These are phyloP conservation scores for Drosophila lacteicornis DNA, from an alignment of 1,140 invertebrate species.

Conservation along the genomic window DNA sequence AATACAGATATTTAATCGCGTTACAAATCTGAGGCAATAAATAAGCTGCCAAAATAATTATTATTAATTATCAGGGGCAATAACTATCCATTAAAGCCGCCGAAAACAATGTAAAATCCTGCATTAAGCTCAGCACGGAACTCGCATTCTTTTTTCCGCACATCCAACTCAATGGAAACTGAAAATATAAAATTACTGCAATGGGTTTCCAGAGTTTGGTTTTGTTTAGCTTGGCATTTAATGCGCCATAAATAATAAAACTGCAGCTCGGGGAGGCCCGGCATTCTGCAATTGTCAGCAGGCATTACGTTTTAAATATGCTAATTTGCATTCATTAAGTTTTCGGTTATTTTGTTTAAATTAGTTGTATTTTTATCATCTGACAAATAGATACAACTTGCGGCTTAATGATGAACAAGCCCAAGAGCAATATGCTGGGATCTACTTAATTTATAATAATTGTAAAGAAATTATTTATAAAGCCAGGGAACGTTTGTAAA, in stretches of 20 bases:
- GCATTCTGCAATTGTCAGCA: constrained; percentile 67
- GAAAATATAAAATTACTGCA: constrained; percentile 28
- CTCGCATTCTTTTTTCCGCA: background rate
- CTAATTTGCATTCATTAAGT: constrained; percentile 71
- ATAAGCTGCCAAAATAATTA: constrained; percentile 70
- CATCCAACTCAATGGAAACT: constrained; percentile 15
- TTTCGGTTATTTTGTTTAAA: constrained; percentile 50
- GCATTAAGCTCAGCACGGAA: constrained; percentile 27
- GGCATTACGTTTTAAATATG: constrained; percentile 79
- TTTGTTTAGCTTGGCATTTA: constrained; percentile 66
- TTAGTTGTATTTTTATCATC: constrained; percentile 18
- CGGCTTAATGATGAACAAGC: constrained; percentile 4
- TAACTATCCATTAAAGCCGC: constrained; percentile 54
- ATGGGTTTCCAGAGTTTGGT: constrained; percentile 2
- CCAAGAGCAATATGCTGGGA: background rate
- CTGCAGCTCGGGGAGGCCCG: constrained; percentile 7
- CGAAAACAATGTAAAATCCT: constrained; percentile 37
- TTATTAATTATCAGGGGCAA: constrained; percentile 72
- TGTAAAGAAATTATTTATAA: no score
- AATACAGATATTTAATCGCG: constrained; percentile 41
- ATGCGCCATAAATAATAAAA: constrained; percentile 77
- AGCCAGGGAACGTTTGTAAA: background rate
- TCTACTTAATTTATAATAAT: background rate
- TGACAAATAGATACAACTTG: constrained; percentile 11
- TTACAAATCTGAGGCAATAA: constrained; percentile 73